phyloP scores from a whole-genome alignment of 2,797 vertebrate species.

The Sebastes flavidus region DNA sequence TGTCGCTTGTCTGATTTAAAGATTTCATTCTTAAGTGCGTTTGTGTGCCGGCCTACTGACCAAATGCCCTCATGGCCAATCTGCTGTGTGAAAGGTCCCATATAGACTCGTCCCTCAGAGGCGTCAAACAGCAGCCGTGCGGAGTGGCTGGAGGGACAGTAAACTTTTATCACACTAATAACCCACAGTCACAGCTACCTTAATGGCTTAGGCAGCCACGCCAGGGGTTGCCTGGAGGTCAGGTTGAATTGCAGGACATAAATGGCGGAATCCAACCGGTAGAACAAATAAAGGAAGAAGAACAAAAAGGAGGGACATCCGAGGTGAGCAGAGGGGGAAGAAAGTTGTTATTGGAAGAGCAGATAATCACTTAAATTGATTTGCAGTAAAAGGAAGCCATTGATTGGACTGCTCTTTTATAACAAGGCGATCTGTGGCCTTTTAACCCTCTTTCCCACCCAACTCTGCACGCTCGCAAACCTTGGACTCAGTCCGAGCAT shows the following conservation, averaged over 20 bases:
- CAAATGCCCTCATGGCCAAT: constrained; percentile 64
- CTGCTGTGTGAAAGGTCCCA: constrained; percentile 66
- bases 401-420: constrained; percentile 70
- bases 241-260: constrained; percentile 85
- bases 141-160: constrained; percentile 76
- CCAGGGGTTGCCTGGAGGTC: constrained; percentile 80
- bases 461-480: constrained; percentile 37
- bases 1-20: constrained; percentile 33
- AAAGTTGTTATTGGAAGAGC: constrained; percentile 70
- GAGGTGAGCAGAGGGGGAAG: constrained; percentile 68
- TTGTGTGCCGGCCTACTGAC: constrained; percentile 50
- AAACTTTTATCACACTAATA: constrained; percentile 83
- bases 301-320: constrained; percentile 40
- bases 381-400: constrained; percentile 70
- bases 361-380: constrained; percentile 79
- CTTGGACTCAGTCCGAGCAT: constrained; percentile 34
- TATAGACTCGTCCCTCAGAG: constrained; percentile 59
- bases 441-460: constrained; percentile 67
- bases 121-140: constrained; percentile 72
- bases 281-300: constrained; percentile 75
- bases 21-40: constrained; percentile 26
- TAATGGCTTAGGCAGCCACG: constrained; percentile 79
- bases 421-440: constrained; percentile 56
- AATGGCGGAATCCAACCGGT: constrained; percentile 71
- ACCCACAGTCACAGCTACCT: constrained; percentile 76